These are phyloP conservation scores for Phrynocephalus guinanensis DNA, from an alignment of 2,797 vertebrate species.

Conservation along the genomic window DNA sequence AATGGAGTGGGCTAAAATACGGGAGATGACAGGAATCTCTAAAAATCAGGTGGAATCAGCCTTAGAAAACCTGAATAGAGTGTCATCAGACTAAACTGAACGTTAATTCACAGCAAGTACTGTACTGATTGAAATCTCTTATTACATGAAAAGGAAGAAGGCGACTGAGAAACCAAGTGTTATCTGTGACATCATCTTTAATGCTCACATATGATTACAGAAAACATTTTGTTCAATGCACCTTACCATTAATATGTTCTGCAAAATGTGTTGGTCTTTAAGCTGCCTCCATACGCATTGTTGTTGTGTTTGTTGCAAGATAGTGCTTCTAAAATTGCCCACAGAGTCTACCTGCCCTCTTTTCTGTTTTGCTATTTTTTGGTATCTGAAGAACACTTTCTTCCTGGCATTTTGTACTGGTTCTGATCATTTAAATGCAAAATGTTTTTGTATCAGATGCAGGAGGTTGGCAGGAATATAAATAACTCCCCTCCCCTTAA, in stretches of 20 bases:
- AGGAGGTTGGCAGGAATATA: neutral
- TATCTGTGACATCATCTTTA: neutral
- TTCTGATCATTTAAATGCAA: neutral
- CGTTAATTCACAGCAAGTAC: neutral
- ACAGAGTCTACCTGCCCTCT: neutral
- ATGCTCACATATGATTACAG: neutral
- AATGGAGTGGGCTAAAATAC: neutral
- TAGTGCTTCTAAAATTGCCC: neutral
- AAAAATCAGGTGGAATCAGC: no score
- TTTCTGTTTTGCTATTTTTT: neutral
- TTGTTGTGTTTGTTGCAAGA: neutral
- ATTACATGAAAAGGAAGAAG: neutral
- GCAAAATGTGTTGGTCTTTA: neutral
- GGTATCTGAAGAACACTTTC: neutral
- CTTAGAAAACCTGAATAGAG: no score
- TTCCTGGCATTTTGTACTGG: neutral
- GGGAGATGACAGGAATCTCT: no score
- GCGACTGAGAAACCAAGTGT: neutral
- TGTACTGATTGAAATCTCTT: slow-evolving; percentile 2
- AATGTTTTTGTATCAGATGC: neutral
- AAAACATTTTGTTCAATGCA: neutral
- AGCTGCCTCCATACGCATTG: neutral
- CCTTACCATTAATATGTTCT: neutral
- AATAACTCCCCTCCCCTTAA: neutral
- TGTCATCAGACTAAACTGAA: neutral